Conservation (phyloP, 2,888 invertebrate genomes). For the Periphyllus acericola region DNA sequence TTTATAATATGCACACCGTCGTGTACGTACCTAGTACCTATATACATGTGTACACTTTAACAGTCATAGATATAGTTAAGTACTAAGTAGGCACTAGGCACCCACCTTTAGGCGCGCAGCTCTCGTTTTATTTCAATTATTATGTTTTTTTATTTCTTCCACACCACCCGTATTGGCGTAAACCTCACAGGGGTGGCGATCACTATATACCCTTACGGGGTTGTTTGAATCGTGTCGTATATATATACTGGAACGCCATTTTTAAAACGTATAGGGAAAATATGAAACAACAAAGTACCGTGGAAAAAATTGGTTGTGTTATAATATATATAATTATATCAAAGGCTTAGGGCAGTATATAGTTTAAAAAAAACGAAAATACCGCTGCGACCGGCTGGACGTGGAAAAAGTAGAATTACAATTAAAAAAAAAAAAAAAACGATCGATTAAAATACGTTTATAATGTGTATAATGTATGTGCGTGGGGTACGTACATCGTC, state of each 20-base stretch:
- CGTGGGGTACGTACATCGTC: background rate
- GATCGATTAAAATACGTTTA: constrained; percentile 6
- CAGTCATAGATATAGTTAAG: background rate
- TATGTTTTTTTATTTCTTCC: constrained; percentile 1
- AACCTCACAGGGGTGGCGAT: background rate
- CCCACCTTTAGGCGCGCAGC: background rate
- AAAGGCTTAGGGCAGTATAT: no score
- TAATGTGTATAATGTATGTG: background rate
- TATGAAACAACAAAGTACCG: background rate
- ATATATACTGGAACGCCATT: constrained; percentile 37
- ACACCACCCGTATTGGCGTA: background rate
- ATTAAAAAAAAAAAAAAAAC: background rate
- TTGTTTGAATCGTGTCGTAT: background rate
- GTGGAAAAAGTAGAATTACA: background rate
- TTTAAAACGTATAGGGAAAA: background rate
- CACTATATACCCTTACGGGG: background rate
- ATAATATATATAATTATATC: no score
- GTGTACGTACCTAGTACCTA: background rate
- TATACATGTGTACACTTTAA: no score
- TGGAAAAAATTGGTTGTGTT: background rate
- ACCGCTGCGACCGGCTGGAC: background rate
- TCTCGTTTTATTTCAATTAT: constrained; percentile 53
- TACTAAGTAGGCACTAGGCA: background rate
- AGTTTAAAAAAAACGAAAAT: background rate
- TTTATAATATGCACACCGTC: background rate